Base-by-base conservation (phyloP, 2,888 invertebrate genomes). In the Blastobasis adustella region DNA sequence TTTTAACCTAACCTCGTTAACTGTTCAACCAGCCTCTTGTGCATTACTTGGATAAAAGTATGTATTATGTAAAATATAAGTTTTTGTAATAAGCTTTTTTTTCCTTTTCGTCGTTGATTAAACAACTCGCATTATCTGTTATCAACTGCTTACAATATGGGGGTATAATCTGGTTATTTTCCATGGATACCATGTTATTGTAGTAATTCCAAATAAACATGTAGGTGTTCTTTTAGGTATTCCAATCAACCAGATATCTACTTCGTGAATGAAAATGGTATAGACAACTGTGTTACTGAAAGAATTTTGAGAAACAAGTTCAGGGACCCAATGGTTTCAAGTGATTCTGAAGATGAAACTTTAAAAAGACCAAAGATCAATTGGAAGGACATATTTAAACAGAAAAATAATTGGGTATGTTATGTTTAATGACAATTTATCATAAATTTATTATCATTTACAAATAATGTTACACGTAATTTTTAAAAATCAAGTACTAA, bases 301-400 rank as follows among this genome's bases (percentile, higher is more conserved):
- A 77, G 64, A 43, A 79, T 87, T 7, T 60, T 87, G 0, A 59
- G 68, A 1, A 81, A 83, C 50, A 73, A 67, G 48, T 86, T 81
- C 54, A 56, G 52, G 43, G 74, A 85, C 49, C 86, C 87, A 0
- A 47, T 78, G 8, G 52, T 73, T 4, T 76, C 77, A 5, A 80
- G 79, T 50, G 81, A 81, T 1, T 75, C 77, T 0, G 82, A 81
- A 0, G 74, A 75, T 49, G 77, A 67, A 3, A 54, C 52, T 0
- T 58, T 63, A 0, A 47, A 46, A 7, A 55, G 5, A 37, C 7
- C 54, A 8, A 57, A 51, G n/a, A 73, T 84, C 10, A 57, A 85
- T 53, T 86, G 85, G 85, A 67, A 71, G 57, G 53, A 67, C 49
- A 57, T 84, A 9, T 79, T 83, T 49, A 62, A 57, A 8, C 67